Base-by-base conservation (phyloP, 1,140 invertebrate genomes). In the Periplaneta americana region DNA sequence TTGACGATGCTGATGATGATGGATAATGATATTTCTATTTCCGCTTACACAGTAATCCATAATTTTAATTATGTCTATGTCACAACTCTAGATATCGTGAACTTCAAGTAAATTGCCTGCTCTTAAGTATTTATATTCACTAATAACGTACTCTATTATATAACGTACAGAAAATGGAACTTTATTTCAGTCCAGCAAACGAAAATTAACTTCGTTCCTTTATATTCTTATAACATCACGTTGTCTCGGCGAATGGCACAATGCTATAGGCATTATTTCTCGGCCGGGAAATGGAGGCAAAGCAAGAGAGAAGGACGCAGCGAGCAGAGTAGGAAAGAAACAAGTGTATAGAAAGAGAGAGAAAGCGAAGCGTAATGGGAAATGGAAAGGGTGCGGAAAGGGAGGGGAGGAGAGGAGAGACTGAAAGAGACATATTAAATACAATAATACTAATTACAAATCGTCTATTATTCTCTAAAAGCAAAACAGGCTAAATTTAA, bases 301-400 rank as follows among this genome's bases (percentile, higher is more conserved):
- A 34, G 32, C 13, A 37, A 77, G 22, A 75, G 31, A 77, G 75
- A 77, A n/a, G n/a, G n/a, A 33, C 34, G 31, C 34, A 77, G 31
- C 35, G 31, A 22, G 32, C n/a, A 3, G 75, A 37, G 75, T 18
- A 77, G 75, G 75, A 77, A 31, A 77, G 75, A 77, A 37, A 32
- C 34, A 77, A 77, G 35, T 34, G 75, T 18, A 33, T 11, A 33
- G 2, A 11, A 2, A 11, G 75, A 37, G 35, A 77, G 75, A 77
- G 75, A 77, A 37, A 77, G 31, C n/a, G 75, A 77, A 77, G 35
- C 48, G 48, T 66, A 66, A 77, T 34, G 75, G 35, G 75, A 77
- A 37, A 77, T 34, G 75, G 31, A 6, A 3, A n/a, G 34, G 28
- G 34, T 18, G 18, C 17, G 34, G 75, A 13, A 8, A 77, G 35